phyloP scores from a whole-genome alignment of 2,113 vertebrate genomes.

The Myrmecophaga tridactyla region DNA sequence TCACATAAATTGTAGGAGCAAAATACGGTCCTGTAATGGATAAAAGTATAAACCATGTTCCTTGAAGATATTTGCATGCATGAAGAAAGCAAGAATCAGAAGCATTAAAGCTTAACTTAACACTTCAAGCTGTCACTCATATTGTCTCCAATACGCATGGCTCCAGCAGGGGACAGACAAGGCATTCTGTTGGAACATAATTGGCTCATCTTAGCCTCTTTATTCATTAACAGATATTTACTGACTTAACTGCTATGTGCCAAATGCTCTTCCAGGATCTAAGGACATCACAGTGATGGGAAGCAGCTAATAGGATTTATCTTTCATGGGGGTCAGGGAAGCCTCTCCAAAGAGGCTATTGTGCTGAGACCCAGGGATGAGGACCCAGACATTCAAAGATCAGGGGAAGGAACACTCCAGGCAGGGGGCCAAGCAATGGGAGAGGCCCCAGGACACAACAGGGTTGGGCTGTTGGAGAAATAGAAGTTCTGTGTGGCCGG shows the following conservation, averaged over 20 bases:
- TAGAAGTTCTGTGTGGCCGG: not conserved
- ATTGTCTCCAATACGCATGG: not conserved
- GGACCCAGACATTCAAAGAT: not conserved
- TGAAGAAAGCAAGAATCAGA: slow-evolving; percentile 20
- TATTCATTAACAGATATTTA: not conserved
- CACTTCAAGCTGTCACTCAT: not conserved
- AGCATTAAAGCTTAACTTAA: not conserved
- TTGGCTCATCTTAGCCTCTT: slow-evolving; percentile 1
- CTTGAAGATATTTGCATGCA: not conserved
- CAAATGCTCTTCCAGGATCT: not conserved
- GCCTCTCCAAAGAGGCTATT: not conserved
- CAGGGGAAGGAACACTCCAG: not conserved
- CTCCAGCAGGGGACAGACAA: not conserved
- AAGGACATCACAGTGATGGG: not conserved
- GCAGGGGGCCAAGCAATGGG: not conserved
- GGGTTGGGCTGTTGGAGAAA: not conserved
- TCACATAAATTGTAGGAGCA: not conserved
- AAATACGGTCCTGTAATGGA: not conserved
- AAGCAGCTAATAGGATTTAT: not conserved
- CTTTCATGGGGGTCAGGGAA: not conserved
- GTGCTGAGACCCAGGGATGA: not conserved
- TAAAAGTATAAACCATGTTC: not conserved
- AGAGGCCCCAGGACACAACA: not conserved
- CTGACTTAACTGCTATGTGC: not conserved
- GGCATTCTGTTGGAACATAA: not conserved